Evolutionary conservation across 2,113 vertebrate species (phyloP), one percentile per base, ranked within the genome.

Genomic region (Uropsilus gracilis): DNA sequence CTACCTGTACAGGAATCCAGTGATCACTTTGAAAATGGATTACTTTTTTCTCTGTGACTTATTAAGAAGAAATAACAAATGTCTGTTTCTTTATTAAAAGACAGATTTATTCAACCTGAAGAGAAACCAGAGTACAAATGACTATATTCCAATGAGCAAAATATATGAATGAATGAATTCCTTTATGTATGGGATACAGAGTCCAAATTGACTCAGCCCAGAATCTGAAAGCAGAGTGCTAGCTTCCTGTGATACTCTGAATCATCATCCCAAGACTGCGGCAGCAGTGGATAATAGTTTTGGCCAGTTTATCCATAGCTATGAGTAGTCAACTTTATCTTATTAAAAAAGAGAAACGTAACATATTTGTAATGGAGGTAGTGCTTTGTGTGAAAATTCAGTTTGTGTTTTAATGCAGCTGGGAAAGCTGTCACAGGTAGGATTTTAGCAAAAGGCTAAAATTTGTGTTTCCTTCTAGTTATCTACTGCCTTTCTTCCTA

Each of bases 41-140:
- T 93, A 57, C 93, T n/a, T 75, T 95, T 90, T 84, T 53, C 59
- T 76, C 32, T 63, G 28, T 80, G n/a, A 94, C 44, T 86, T 95
- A 92, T 77, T 16, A 22, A 3, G 71, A 76, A 73, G 22, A 73
- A 95, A 42, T 17, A 46, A 89, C 18, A 17, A 53, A 55, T n/a
- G n/a, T n/a, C n/a, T n/a, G n/a, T 22, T 55, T 55, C 5, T 55
- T 55, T 55, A 55, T 17, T 20, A 22, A 53, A 53, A 18, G 17
- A 3, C n/a, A 18, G 20, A 22, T 55, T 55, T 20, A 55, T 55
- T 22, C 53, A 55, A 55, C 22, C 53, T 55, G 18, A 73, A 82
- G 17, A 66, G 11, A 7, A 66, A 66, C 34, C 2, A 39, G 34
- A 69, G 6, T 69, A 42, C 13, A 22, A 5, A 42, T 71, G 8